These are phyloP conservation scores for Drosophila neocordata DNA, from an alignment of 1,140 invertebrate genomes.

Conservation along the genomic window DNA sequence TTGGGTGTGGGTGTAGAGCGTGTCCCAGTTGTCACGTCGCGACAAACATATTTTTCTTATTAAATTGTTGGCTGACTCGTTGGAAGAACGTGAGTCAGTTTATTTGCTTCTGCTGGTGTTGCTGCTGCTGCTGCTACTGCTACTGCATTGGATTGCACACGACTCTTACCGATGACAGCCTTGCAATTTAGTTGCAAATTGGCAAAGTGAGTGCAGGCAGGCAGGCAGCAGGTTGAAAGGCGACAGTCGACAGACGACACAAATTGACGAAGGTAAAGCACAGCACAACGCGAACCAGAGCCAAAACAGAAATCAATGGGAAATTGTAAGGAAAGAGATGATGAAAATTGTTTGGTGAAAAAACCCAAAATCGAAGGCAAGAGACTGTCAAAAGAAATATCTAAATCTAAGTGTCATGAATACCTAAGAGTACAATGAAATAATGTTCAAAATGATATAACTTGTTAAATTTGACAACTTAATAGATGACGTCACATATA, in stretches of 20 bases:
- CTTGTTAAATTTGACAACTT: not conserved
- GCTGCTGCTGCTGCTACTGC: constrained; percentile 29
- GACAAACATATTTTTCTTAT: constrained; percentile 58
- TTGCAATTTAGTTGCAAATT: constrained; percentile 72
- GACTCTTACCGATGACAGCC: constrained; percentile 53
- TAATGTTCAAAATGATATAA: not conserved
- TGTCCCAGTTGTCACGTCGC: constrained; percentile 57
- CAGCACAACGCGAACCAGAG: not conserved
- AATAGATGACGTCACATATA: too few relatives aligned
- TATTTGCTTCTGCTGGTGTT: constrained; percentile 27
- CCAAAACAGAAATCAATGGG: constrained; percentile 52
- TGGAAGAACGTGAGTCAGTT: constrained; percentile 49
- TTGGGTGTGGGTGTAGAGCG: constrained; percentile 1
- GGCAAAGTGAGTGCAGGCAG: constrained; percentile 62
- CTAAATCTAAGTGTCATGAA: not conserved
- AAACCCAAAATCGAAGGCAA: constrained; percentile 15
- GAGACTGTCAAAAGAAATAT: not conserved
- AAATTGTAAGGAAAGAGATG: not conserved
- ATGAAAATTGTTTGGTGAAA: not conserved
- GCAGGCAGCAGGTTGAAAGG: constrained; percentile 34
- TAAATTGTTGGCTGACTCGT: constrained; percentile 56
- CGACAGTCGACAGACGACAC: constrained; percentile 17
- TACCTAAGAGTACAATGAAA: not conserved
- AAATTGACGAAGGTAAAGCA: constrained; percentile 55
- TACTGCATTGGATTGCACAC: constrained; percentile 20